Evolutionary conservation across 2,797 vertebrate species (phyloP).

Genomic region (Rhinogobio ventralis): DNA sequence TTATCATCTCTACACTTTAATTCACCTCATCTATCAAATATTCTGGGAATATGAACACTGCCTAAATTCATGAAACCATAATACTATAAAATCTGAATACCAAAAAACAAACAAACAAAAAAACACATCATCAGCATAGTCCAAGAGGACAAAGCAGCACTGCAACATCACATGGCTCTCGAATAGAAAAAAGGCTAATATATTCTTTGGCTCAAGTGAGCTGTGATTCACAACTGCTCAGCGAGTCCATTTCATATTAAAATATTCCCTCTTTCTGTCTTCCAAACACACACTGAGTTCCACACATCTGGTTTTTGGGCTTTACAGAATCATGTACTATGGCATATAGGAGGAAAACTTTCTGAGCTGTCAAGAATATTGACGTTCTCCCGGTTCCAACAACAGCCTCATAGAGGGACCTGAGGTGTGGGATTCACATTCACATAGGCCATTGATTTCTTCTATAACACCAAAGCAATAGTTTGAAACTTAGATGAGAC

Average conservation of each 20-base stretch:
- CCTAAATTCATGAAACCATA: background rate
- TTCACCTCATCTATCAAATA: background rate
- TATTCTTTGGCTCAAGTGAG: constrained; percentile 4
- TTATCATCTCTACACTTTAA: constrained; percentile 11
- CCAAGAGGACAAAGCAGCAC: background rate
- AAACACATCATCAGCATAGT: background rate
- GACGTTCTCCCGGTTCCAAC: background rate
- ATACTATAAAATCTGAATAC: background rate
- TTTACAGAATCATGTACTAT: background rate
- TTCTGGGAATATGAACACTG: background rate
- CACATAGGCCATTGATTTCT: background rate
- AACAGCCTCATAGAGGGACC: background rate
- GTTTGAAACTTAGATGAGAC: background rate
- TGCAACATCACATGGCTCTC: background rate
- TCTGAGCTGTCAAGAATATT: constrained; percentile 3
- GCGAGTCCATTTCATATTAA: constrained; percentile 31
- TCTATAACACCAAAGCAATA: constrained; percentile 4
- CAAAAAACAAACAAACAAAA: background rate
- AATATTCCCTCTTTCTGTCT: constrained; percentile 17
- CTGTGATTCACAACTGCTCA: background rate
- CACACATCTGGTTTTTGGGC: constrained; percentile 5
- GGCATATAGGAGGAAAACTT: background rate
- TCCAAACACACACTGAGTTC: background rate
- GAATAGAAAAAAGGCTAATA: background rate
- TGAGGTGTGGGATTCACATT: background rate